Evolutionary conservation across 2,797 vertebrate genomes (phyloP).

Genomic region (Mus minutoides): DNA sequence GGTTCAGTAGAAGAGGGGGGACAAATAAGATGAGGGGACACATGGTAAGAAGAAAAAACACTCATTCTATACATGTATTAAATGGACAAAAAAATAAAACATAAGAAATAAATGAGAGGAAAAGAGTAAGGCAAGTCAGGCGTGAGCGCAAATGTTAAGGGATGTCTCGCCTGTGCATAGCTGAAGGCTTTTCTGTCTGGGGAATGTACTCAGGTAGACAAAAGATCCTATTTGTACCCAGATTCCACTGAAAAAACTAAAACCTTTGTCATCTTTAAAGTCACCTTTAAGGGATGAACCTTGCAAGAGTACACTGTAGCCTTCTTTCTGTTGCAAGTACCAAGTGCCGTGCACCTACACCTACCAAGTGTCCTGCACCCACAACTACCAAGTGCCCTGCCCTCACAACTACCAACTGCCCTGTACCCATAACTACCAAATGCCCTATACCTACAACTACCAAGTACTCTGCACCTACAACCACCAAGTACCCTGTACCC

Average conservation of each 20-base stretch:
- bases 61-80: neutral
- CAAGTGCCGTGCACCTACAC: neutral
- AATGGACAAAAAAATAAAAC: neutral
- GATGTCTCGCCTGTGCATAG: neutral
- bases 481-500: no score
- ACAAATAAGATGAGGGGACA: neutral
- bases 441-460: no score
- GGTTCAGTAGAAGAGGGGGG: neutral
- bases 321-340: neutral
- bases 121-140: neutral
- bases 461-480: no score
- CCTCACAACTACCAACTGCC: no score
- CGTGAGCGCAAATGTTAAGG: neutral
- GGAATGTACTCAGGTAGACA: neutral
- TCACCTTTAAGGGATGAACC: neutral
- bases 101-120: neutral
- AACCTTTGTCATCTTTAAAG: constrained; percentile 6
- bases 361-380: neutral
- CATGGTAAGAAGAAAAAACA: no score
- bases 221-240: neutral
- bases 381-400: neutral
- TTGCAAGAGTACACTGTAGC: neutral
- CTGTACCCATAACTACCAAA: no score
- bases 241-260: neutral
- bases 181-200: neutral